Evolutionary conservation across 2,888 invertebrate species (phyloP).

Genomic region (Pimpla rufipes): DNA sequence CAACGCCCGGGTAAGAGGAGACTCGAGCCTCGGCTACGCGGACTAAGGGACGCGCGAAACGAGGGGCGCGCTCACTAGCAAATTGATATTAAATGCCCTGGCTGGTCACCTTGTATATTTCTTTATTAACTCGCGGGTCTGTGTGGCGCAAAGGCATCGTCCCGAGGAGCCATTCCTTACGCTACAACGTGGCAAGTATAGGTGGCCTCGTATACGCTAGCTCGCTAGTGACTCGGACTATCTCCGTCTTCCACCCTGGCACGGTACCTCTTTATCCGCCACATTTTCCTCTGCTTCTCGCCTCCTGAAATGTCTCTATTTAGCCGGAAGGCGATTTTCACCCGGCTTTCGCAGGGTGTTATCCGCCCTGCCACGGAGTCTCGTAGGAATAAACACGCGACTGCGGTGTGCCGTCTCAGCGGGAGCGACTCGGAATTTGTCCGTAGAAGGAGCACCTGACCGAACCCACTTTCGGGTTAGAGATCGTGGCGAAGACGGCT

Average conservation of each 20-base stretch:
- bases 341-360: conserved; percentile 40
- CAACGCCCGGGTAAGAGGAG: conserved; percentile 58
- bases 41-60: conserved; percentile 67
- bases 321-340: conserved; percentile 37
- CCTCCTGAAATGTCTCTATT: conserved; percentile 61
- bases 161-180: conserved; percentile 70
- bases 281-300: conserved; percentile 35
- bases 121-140: conserved; percentile 80
- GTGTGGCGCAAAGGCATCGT: conserved; percentile 71
- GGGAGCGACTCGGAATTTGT: conserved; percentile 46
- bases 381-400: conserved; percentile 31
- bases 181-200: conserved; percentile 68
- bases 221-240: conserved; percentile 35
- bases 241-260: conserved; percentile 47
- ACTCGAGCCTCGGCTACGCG: conserved; percentile 61
- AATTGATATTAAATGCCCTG: conserved; percentile 84
- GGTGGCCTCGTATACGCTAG: neutral
- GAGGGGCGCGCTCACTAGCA: conserved; percentile 75
- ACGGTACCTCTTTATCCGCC: conserved; percentile 54
- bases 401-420: neutral
- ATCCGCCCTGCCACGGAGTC: conserved; percentile 39
- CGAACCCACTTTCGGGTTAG: conserved; percentile 25
- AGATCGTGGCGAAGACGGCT: neutral
- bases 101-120: conserved; percentile 83
- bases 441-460: conserved; percentile 10